A percentile compares a stretch with the other conserved stretches of the same genome.
Conservation (phyloP, 2,888 invertebrate genomes). For the Odontocolon sp. region DNA sequence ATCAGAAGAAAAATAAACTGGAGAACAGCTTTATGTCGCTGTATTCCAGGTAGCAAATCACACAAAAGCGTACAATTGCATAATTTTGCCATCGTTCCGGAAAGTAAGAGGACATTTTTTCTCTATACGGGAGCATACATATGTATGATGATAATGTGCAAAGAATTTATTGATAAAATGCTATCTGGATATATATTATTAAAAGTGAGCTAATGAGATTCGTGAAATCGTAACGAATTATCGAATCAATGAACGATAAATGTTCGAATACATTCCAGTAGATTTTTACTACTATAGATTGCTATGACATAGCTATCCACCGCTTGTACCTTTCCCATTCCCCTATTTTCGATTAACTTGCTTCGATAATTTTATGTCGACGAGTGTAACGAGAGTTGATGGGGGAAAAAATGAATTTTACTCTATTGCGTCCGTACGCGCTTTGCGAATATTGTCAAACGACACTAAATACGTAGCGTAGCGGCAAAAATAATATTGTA, state of each 20-base stretch:
- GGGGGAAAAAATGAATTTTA: neutral
- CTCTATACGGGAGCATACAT: too few relatives aligned
- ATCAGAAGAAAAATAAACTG: neutral
- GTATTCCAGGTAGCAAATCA: too few relatives aligned
- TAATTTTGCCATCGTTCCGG: neutral
- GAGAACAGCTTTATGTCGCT: neutral
- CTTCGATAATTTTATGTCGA: slow-evolving; percentile 7
- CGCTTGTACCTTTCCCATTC: neutral
- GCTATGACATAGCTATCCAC: slow-evolving; percentile 1
- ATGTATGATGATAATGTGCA: too few relatives aligned
- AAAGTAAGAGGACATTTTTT: neutral
- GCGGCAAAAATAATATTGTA: neutral
- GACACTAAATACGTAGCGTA: neutral
- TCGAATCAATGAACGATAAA: neutral
- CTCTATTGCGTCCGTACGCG: slow-evolving; percentile 20
- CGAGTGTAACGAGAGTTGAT: neutral
- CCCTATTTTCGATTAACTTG: neutral
- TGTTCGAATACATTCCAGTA: neutral
- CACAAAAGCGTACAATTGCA: too few relatives aligned
- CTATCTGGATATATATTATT: too few relatives aligned
- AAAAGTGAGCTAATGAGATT: neutral
- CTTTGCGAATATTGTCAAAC: slow-evolving; percentile 39
- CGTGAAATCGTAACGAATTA: neutral
- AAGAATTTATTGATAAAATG: too few relatives aligned
- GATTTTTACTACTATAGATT: slow-evolving; percentile 16